Conservation (phyloP, 2,113 vertebrate genomes). For the Ranitomeya imitator region DNA sequence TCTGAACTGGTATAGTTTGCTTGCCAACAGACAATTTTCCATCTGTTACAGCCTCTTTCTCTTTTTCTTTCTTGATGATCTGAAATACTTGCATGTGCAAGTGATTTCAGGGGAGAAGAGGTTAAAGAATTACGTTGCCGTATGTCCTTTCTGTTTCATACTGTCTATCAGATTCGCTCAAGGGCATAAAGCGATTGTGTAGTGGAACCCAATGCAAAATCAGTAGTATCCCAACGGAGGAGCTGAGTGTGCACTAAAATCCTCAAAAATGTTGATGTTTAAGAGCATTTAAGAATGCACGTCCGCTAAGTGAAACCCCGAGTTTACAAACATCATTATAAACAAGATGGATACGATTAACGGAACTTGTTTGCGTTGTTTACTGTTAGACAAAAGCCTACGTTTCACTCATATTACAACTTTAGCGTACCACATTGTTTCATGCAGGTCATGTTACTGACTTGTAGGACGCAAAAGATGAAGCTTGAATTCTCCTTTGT, state of each 20-base stretch:
- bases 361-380: slow-evolving; percentile 53
- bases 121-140: slow-evolving; percentile 66
- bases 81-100: background rate
- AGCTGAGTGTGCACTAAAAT: slow-evolving; percentile 57
- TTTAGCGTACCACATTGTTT: slow-evolving; percentile 51
- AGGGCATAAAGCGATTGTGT: slow-evolving; percentile 69
- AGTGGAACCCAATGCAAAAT: slow-evolving; percentile 73
- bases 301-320: slow-evolving; percentile 12
- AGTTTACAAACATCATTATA: slow-evolving; percentile 24
- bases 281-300: slow-evolving; percentile 21
- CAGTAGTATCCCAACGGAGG: slow-evolving; percentile 79
- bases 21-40: slow-evolving; percentile 17
- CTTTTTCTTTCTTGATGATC: background rate
- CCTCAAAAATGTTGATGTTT: slow-evolving; percentile 29
- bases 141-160: slow-evolving; percentile 61
- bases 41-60: background rate
- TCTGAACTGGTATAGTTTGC: background rate
- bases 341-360: slow-evolving; percentile 50
- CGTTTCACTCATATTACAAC: slow-evolving; percentile 52
- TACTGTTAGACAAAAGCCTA: slow-evolving; percentile 52
- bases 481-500: slow-evolving; percentile 60
- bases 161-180: slow-evolving; percentile 69
- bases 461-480: slow-evolving; percentile 45
- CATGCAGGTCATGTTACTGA: slow-evolving; percentile 46
- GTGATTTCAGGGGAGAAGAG: slow-evolving; percentile 71